phyloP scores from a whole-genome alignment of 2,888 invertebrate species.

The Phortica okadai region DNA sequence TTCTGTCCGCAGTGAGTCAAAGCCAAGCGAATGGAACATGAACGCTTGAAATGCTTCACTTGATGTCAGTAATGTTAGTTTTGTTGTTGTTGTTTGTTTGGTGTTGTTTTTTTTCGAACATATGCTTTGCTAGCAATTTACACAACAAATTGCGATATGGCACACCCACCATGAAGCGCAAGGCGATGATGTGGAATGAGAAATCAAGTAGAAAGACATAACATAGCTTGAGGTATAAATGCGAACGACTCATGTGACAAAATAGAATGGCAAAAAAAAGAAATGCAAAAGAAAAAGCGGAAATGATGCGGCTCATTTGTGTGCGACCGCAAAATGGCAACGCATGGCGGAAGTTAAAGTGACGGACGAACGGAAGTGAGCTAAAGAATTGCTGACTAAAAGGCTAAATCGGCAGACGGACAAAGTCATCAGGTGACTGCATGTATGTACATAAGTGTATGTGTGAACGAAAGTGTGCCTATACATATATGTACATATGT shows the following conservation, averaged over 20 bases:
- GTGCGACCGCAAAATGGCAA: slow-evolving; percentile 52
- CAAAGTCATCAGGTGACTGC: slow-evolving; percentile 4
- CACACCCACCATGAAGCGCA: slow-evolving; percentile 7
- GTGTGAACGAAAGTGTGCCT: not conserved
- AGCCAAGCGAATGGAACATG: slow-evolving; percentile 61
- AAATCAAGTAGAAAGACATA: not conserved
- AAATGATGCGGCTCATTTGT: slow-evolving; percentile 66
- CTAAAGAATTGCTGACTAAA: slow-evolving; percentile 12
- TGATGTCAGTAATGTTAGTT: slow-evolving; percentile 51
- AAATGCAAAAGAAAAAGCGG: slow-evolving; percentile 36
- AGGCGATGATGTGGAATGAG: not conserved
- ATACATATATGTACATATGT: not conserved
- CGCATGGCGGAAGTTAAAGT: not conserved
- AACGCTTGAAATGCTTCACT: slow-evolving; percentile 60
- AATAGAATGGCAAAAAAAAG: slow-evolving; percentile 19
- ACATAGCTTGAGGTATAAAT: too few relatives aligned
- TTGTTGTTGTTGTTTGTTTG: not conserved
- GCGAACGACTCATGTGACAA: slow-evolving; percentile 1
- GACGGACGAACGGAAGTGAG: slow-evolving; percentile 3
- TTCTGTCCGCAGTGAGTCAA: slow-evolving; percentile 53
- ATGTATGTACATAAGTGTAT: not conserved
- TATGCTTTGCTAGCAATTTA: not conserved
- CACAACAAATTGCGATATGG: slow-evolving; percentile 23
- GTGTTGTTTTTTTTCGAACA: slow-evolving; percentile 17
- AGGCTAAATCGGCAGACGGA: not conserved